Evolutionary conservation across 2,797 vertebrate genomes (phyloP).

Genomic region (Hapalemur alaotrensis): DNA sequence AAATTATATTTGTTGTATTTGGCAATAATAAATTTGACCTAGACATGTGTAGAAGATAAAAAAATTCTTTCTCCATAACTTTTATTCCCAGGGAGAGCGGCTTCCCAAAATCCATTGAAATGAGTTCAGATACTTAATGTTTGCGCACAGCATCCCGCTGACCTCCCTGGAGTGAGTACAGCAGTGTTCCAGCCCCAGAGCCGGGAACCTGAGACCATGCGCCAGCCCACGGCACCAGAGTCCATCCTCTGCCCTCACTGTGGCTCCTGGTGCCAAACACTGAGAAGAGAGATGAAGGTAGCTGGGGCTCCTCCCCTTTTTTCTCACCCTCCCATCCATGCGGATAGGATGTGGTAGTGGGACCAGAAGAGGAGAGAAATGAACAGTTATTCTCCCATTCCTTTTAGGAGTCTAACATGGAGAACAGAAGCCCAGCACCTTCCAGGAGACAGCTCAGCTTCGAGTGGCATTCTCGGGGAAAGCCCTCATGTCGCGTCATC

Average conservation of each 20-base stretch:
- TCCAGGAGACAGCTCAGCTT: neutral
- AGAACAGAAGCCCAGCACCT: neutral
- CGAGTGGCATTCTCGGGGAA: neutral
- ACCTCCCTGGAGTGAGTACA: neutral
- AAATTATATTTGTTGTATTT: slow-evolving; percentile 11
- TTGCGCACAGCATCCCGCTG: neutral
- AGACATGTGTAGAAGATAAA: neutral
- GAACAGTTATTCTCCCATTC: neutral
- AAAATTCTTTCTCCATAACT: slow-evolving; percentile 32
- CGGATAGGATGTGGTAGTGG: neutral
- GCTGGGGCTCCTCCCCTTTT: neutral
- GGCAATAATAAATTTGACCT: slow-evolving; percentile 17
- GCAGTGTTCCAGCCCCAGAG: neutral
- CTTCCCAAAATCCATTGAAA: slow-evolving; percentile 37
- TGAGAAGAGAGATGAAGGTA: neutral
- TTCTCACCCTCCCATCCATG: neutral
- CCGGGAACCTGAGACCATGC: neutral
- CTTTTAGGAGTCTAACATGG: neutral
- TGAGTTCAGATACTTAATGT: neutral
- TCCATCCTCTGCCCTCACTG: neutral
- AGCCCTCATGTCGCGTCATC: neutral
- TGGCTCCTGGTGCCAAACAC: neutral
- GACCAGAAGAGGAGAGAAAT: neutral
- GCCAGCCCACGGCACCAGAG: neutral
- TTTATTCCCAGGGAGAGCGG: neutral